Evolutionary conservation across 2,797 vertebrate genomes (phyloP), one percentile per base, ranked within the genome.

Genomic region (Sebastiscus albofasciatus): DNA sequence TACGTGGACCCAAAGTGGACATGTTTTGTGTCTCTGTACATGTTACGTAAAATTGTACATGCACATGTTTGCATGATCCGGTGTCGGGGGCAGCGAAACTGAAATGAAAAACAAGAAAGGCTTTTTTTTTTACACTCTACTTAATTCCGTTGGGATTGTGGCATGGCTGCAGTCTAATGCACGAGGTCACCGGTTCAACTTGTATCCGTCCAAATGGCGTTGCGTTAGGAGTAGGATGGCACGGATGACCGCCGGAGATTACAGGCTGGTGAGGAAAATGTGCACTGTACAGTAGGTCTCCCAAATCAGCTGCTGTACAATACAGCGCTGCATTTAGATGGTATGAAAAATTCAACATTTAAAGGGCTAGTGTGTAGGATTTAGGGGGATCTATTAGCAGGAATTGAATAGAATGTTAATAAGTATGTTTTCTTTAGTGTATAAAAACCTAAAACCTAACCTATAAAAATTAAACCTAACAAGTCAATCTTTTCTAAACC

Each of bases 131-230:
- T 72, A 31, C 64, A 36, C 64, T 75, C 67, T 69, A 78, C 26
- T 86, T 61, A 77, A 6, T n/a, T 80, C 74, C 55, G 0, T 12
- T 11, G 31, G 76, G 61, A 75, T 31, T 52, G 84, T 9, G 58
- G 14, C 58, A 24, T 1, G 66, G 68, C 74, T 49, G 73, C 58
- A 11, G 67, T 4, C 76, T 87, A 84, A 87, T 80, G 83, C 79
- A 52, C 0, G 52, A 66, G 86, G 78, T 91, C 89, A 56, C 0
- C 1, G 75, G 86, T 86, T 92, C 84, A 84, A 67, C 70, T 67
- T 36, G 61, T 8, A 22, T 85, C 76, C 5, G 33, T 72, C 80
- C 79, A 82, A 80, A 77, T 62, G 82, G 72, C 54, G 72, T 20
- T 20, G 72, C 24, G 27, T 39, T 61, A 31, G 76, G 34, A 64